These are phyloP conservation scores for Eupelmus urozonus DNA, from an alignment of 2,888 invertebrate genomes.

Conservation along the genomic window DNA sequence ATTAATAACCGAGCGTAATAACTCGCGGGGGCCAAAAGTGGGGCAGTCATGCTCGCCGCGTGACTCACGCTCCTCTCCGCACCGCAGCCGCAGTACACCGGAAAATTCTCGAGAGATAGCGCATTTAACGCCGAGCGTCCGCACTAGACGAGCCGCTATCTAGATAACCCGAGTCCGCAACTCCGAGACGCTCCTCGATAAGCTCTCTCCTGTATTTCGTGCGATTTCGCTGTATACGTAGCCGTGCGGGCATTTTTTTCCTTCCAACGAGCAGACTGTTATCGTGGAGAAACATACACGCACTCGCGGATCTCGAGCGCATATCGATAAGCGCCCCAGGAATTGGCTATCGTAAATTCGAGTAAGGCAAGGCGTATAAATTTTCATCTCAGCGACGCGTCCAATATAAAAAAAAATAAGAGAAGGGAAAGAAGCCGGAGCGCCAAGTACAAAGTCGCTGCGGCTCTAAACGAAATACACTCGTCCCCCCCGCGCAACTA, in stretches of 20 bases:
- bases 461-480: constrained; percentile 23
- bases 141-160: constrained; percentile 15
- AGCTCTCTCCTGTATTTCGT: not conserved
- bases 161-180: constrained; percentile 10
- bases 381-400: not conserved
- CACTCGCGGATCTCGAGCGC: no score
- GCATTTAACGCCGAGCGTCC: not conserved
- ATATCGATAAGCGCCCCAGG: not conserved
- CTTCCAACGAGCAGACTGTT: not conserved
- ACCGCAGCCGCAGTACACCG: no score
- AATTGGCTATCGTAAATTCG: not conserved
- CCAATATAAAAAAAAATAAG: not conserved
- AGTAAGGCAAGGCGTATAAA: not conserved
- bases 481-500: not conserved
- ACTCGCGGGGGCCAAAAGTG: not conserved
- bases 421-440: not conserved
- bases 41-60: not conserved
- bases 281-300: not conserved
- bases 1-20: constrained; percentile 21
- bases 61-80: constrained; percentile 17
- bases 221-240: not conserved
- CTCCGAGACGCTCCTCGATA: constrained; percentile 6
- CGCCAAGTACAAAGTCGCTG: constrained; percentile 7
- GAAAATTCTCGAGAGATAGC: constrained; percentile 22
- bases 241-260: not conserved